phyloP scores from a whole-genome alignment of 2,113 vertebrate genomes.

The Channa maculata region DNA sequence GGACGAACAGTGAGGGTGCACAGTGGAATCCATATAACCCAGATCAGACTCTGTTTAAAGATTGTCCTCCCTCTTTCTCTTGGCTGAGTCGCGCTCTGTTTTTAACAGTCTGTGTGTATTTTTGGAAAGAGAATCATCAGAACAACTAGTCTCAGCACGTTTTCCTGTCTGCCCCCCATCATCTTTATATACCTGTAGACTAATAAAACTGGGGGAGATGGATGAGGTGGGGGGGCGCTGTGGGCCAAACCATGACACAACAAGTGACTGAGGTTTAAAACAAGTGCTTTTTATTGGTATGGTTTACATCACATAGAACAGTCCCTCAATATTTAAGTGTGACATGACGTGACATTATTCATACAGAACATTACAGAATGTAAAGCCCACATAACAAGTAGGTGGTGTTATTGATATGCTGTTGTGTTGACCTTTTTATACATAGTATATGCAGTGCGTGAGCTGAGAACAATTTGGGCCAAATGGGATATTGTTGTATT shows the following conservation, averaged over 20 bases:
- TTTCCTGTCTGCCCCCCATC: constrained; percentile 22
- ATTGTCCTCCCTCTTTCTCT: neutral
- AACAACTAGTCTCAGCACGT: constrained; percentile 48
- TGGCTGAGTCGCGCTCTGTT: neutral
- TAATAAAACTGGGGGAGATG: neutral
- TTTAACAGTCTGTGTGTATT: constrained; percentile 45
- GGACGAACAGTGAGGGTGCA: constrained; percentile 51
- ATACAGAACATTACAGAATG: no score
- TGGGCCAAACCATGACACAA: neutral
- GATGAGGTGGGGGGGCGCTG: neutral
- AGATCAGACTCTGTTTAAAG: constrained; percentile 43
- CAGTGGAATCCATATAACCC: constrained; percentile 43
- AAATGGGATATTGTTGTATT: no score
- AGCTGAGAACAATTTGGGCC: no score
- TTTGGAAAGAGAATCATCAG: constrained; percentile 32
- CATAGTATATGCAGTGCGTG: no score
- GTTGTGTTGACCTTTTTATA: no score
- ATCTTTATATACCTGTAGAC: constrained; percentile 36
- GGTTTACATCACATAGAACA: no score
- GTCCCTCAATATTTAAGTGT: no score
- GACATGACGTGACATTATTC: no score
- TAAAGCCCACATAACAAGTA: no score
- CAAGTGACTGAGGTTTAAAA: no score
- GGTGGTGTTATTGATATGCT: no score
- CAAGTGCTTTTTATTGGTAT: no score